Evolutionary conservation across 37 sponge, comb jelly and placozoan species (phyloP), one percentile per base, ranked within the genome.

Genomic region (Halichondria panicea): DNA sequence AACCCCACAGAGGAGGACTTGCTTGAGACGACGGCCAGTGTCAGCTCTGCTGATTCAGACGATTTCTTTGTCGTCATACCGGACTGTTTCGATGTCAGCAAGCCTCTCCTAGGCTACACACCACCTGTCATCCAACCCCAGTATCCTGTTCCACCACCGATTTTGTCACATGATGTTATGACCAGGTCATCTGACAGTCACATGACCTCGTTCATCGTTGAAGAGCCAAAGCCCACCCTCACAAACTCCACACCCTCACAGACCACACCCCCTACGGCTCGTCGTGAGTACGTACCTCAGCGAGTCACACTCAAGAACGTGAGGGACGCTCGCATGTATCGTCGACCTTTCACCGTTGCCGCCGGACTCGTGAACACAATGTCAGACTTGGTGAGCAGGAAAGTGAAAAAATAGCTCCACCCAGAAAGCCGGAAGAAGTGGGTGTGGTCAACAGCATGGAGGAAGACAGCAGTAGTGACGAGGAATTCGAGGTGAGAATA

Each of bases 11-110:
- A 77, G 30, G 75, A 82, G 1, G 42, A n/a, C n/a, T n/a, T n/a
- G n/a, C n/a, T n/a, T n/a, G n/a, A n/a, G n/a, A n/a, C n/a, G n/a
- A n/a, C 58, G 11, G 65, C 44, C 62, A 63, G 65, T n/a, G 56
- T 72, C 55, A 67, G 9, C 28, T 72, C 74, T 21, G 68, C 28
- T 19, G 63, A 71, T 36, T 65, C 66, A 21, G 79, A 73, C 11
- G 74, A 74, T 27, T 81, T 85, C 81, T 83, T 88, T 0, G 72
- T 91, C 8, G 79, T 85, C 57, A 77, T 91, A 8, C 86, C 91
- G 2, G 76, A 76, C 24, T 91, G 91, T 44, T 91, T 91, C 35
- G 66, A 91, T 48, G 79, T 83, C 8, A 66, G 78, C 31, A 70
- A 68, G 34, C 91, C 91, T 40, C 82, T 91, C 3, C 19, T 70